Conservation (phyloP, 2,888 invertebrate genomes). For the Drosophila subquinaria region DNA sequence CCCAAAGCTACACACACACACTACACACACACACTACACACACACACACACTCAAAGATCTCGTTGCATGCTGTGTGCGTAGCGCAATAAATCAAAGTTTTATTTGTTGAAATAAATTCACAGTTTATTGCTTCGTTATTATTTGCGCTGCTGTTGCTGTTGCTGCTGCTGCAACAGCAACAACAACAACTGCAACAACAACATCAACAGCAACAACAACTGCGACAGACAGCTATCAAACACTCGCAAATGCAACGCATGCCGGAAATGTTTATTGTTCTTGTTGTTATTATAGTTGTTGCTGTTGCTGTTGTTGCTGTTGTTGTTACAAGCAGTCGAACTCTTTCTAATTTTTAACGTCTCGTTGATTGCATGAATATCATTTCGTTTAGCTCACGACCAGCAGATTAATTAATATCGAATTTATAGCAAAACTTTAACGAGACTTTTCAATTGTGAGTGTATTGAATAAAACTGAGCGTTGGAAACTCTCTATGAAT, state of each 20-base stretch:
- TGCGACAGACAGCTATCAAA: slow-evolving; percentile 72
- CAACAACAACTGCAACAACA: slow-evolving; percentile 18
- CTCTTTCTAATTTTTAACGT: slow-evolving; percentile 49
- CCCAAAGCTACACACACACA: slow-evolving; percentile 21
- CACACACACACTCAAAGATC: slow-evolving; percentile 1
- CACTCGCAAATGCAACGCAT: slow-evolving; percentile 55
- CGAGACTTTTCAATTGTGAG: slow-evolving; percentile 14
- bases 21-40: slow-evolving; percentile 13
- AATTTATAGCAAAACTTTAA: slow-evolving; percentile 47
- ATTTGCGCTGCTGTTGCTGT: slow-evolving; percentile 56
- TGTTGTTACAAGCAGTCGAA: slow-evolving; percentile 12
- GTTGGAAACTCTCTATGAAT: slow-evolving; percentile 6
- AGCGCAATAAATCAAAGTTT: slow-evolving; percentile 84
- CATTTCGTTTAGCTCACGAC: slow-evolving; percentile 42
- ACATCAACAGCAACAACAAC: slow-evolving; percentile 23
- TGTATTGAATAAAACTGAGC: neutral
- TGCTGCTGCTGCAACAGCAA: slow-evolving; percentile 15
- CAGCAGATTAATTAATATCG: slow-evolving; percentile 51
- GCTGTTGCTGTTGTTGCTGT: slow-evolving; percentile 6
- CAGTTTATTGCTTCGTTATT: slow-evolving; percentile 84
- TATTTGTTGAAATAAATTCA: slow-evolving; percentile 85
- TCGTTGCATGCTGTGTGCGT: slow-evolving; percentile 83
- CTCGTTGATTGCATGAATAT: slow-evolving; percentile 57
- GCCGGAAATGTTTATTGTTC: slow-evolving; percentile 71
- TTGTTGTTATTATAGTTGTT: slow-evolving; percentile 27